These are phyloP conservation scores for Propithecus deckenii DNA, from an alignment of 2,797 vertebrate species.

Conservation along the genomic window DNA sequence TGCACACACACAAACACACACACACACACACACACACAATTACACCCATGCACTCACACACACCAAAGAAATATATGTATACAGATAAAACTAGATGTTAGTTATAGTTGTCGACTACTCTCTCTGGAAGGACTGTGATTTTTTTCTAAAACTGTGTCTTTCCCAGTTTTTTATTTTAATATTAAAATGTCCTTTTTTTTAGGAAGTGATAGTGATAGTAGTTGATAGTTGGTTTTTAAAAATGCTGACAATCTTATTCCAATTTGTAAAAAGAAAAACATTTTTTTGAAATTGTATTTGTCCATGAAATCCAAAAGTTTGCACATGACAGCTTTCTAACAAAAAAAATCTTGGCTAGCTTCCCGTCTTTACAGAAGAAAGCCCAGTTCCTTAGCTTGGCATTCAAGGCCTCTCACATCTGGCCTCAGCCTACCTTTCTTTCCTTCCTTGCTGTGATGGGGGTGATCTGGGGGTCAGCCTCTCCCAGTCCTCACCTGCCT, in stretches of 20 bases:
- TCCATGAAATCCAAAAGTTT: neutral
- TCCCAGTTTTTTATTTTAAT: neutral
- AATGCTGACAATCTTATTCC: neutral
- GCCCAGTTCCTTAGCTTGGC: neutral
- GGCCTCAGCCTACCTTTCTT: neutral
- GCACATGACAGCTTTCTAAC: neutral
- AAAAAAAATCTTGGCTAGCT: neutral
- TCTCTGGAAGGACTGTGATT: neutral
- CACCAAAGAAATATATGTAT: neutral
- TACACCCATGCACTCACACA: neutral
- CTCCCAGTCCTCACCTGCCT: neutral
- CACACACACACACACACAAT: too few relatives aligned
- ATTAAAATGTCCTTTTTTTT: neutral
- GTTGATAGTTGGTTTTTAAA: neutral
- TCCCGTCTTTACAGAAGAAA: neutral
- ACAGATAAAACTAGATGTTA: neutral
- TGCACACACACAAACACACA: too few relatives aligned
- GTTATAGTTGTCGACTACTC: neutral
- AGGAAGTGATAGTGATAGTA: neutral
- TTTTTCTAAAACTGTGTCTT: neutral
- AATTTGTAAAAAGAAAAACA: neutral
- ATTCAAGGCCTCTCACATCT: neutral
- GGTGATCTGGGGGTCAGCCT: neutral
- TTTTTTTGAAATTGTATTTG: neutral
- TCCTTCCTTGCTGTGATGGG: neutral